Evolutionary conservation across 2,888 invertebrate genomes (phyloP).

Genomic region (Luperina testacea): DNA sequence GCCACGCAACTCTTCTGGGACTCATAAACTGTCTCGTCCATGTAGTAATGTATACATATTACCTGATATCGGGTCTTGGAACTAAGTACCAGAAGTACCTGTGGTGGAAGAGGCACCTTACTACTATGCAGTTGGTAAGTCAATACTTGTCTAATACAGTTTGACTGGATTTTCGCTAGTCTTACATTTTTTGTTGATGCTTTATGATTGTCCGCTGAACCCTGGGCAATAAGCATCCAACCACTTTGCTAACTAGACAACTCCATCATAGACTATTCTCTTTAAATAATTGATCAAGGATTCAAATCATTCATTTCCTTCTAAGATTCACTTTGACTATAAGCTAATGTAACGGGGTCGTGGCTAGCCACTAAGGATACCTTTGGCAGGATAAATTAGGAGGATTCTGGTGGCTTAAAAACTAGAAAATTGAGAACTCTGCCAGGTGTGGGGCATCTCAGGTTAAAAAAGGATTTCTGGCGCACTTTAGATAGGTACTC

Average conservation of each 20-base stretch:
- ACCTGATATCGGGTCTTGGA: conserved; percentile 95
- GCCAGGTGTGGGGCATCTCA: neutral
- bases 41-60: conserved; percentile 96
- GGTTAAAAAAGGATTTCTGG: neutral
- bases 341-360: neutral
- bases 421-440: neutral
- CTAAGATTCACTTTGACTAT: neutral
- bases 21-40: conserved; percentile 94
- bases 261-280: neutral
- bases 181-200: too few relatives aligned
- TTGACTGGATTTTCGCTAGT: neutral
- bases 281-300: neutral
- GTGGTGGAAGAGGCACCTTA: conserved; percentile 97
- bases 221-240: neutral
- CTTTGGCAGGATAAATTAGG: neutral
- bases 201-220: too few relatives aligned
- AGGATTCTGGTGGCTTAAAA: neutral
- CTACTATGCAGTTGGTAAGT: conserved; percentile 78
- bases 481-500: neutral
- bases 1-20: conserved; percentile 62
- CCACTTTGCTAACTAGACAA: neutral
- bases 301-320: neutral
- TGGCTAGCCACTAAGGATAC: neutral
- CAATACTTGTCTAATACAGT: neutral
- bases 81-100: conserved; percentile 95